Percentiles rank a stretch among this genome's conserved stretches.
Conservation (phyloP, 2,888 invertebrate genomes). For the Scelioninae gen. 2 region DNA sequence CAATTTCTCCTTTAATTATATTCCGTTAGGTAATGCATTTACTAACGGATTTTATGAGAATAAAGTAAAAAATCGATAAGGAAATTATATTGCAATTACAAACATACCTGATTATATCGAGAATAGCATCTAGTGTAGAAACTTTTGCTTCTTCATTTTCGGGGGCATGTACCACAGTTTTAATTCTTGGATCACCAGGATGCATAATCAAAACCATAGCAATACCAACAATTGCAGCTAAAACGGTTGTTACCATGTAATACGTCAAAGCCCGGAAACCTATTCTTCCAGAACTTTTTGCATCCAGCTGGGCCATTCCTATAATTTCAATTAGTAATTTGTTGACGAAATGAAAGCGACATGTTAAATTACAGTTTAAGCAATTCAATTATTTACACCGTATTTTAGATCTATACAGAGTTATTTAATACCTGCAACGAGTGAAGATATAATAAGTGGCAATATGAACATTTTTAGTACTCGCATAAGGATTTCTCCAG, state of each 20-base stretch:
- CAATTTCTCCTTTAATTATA: no score
- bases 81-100: no score
- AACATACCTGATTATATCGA: conserved; percentile 78
- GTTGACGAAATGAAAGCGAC: not conserved
- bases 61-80: no score
- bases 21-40: no score
- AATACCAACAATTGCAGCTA: conserved; percentile 81
- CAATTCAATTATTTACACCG: no score
- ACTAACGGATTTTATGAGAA: no score
- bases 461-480: conserved; percentile 83
- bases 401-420: no score
- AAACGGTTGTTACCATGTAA: conserved; percentile 80
- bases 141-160: conserved; percentile 69
- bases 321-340: conserved; percentile 42
- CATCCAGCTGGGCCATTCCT: conserved; percentile 81
- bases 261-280: conserved; percentile 80
- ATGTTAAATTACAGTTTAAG: no score
- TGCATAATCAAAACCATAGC: conserved; percentile 80
- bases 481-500: conserved; percentile 82
- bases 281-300: conserved; percentile 80
- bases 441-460: conserved; percentile 81
- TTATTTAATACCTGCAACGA: conserved; percentile 77
- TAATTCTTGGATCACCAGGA: conserved; percentile 78
- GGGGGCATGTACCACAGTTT: conserved; percentile 66
- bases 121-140: conserved; percentile 78